Percentiles rank a stretch among this genome's conserved stretches.
These are phyloP conservation scores for Trachelus tabidus DNA, from an alignment of 2,888 invertebrate genomes.

Conservation along the genomic window DNA sequence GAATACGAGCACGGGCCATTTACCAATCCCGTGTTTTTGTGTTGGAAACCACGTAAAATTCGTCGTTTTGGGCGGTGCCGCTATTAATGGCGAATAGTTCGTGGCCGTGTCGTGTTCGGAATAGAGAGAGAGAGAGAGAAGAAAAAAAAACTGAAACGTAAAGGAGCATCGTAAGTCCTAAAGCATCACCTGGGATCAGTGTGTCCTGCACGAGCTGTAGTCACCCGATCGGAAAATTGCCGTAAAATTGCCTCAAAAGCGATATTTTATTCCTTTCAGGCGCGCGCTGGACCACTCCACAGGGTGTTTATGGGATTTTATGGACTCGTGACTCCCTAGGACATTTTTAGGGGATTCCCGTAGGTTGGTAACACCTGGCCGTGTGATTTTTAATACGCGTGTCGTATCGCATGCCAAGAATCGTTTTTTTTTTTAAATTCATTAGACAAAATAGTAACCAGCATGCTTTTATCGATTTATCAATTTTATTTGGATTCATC, in stretches of 20 bases:
- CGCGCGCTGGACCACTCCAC: slow-evolving; percentile 29
- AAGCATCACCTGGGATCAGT: slow-evolving; percentile 11
- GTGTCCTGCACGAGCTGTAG: slow-evolving; percentile 23
- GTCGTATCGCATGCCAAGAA: neutral
- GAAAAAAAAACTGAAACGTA: neutral
- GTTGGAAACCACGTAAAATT: slow-evolving; percentile 38
- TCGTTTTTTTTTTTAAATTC: neutral
- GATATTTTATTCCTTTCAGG: slow-evolving; percentile 60
- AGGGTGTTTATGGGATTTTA: slow-evolving; percentile 54
- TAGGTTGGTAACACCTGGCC: slow-evolving; percentile 15
- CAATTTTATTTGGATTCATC: neutral
- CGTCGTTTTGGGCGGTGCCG: slow-evolving; percentile 36
- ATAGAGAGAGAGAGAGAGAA: neutral
- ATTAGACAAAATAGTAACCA: neutral
- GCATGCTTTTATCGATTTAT: neutral
- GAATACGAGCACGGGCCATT: slow-evolving; percentile 39
- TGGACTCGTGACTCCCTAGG: slow-evolving; percentile 29
- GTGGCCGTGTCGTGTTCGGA: slow-evolving; percentile 15
- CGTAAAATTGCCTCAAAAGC: slow-evolving; percentile 64
- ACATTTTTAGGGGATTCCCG: slow-evolving; percentile 3
- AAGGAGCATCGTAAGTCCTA: slow-evolving; percentile 1
- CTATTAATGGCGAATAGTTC: slow-evolving; percentile 12
- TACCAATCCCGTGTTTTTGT: slow-evolving; percentile 36
- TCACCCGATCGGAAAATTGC: slow-evolving; percentile 62
- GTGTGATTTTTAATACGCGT: neutral